A percentile compares a stretch with the other conserved stretches of the same genome.
phyloP scores from a whole-genome alignment of 1,140 invertebrate species.

The Elysia chlorotica region DNA sequence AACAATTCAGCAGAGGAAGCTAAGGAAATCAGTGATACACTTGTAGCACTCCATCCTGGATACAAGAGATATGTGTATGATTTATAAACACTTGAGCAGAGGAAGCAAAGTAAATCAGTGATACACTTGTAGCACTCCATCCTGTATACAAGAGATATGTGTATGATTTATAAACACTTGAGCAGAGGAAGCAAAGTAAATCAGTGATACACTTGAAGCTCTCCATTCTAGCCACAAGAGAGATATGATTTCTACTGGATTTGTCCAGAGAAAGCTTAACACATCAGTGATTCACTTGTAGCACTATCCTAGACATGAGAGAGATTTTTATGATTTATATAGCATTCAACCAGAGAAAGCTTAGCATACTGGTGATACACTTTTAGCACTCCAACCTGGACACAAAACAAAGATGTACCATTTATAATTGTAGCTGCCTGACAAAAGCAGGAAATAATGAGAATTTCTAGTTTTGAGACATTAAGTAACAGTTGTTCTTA shows the following conservation, averaged over 20 bases:
- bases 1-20: too few relatives aligned
- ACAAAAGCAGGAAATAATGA: too few relatives aligned
- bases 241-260: neutral
- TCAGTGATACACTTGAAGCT: neutral
- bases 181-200: too few relatives aligned
- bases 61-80: neutral
- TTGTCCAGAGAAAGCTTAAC: too few relatives aligned
- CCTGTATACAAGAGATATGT: neutral
- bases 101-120: neutral
- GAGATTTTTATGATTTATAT: neutral
- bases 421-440: too few relatives aligned
- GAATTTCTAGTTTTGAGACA: too few relatives aligned
- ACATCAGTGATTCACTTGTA: neutral
- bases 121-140: neutral
- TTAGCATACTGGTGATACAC: neutral
- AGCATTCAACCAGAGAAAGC: too few relatives aligned
- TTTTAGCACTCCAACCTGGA: too few relatives aligned
- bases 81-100: too few relatives aligned
- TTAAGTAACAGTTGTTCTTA: too few relatives aligned
- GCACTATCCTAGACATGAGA: neutral
- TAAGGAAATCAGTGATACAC: neutral
- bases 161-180: neutral
- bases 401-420: too few relatives aligned
- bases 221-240: neutral
- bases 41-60: neutral